Base-by-base conservation (phyloP, 1,140 invertebrate genomes). In the Drosophila watanabei region DNA sequence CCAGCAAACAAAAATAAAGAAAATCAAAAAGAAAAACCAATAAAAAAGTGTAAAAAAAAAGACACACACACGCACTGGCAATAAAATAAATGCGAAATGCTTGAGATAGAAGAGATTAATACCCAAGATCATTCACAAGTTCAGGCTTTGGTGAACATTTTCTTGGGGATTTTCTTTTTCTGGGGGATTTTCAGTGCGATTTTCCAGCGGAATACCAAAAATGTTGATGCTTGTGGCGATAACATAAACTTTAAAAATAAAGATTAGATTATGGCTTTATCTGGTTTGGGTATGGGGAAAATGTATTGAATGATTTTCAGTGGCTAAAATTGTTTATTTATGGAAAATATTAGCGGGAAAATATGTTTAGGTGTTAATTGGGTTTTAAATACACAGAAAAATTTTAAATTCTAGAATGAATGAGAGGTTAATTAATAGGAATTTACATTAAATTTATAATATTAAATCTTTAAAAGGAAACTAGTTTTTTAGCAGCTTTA, bases 1-100 rank as follows among this genome's bases (percentile, higher is more conserved):
- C 56, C 58, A 72, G 56, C 58, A 80, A 75, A 48, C 45, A 71
- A 62, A 69, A 52, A 82, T 37, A 49, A 49, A 28, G 46, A 49
- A 49, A 48, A 70, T 70, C 63, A 65, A 85, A 59, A 28, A 48
- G 46, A 79, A 66, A 79, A 82, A 66, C 32, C 54, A 33, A 48
- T 39, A 68, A 45, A 69, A 30, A 45, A 18, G 52, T 46, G 45
- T 28, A 24, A 20, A 48, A 48, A 48, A 49, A 60, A 43, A 43
- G 32, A 43, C 45, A 52, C 56, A 37, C 18, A 33, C 68, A 73
- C 70, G 70, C 68, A 73, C 66, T 10, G 39, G 43, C 70, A 71
- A 73, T 71, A 51, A 73, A 59, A 48, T 24, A 14, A 60, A 60
- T 72, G 37, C 68, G 46, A 71, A 71, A 30, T 71, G 39, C 51